Evolutionary conservation across 2,888 invertebrate genomes (phyloP).

Genomic region (Automeris io): DNA sequence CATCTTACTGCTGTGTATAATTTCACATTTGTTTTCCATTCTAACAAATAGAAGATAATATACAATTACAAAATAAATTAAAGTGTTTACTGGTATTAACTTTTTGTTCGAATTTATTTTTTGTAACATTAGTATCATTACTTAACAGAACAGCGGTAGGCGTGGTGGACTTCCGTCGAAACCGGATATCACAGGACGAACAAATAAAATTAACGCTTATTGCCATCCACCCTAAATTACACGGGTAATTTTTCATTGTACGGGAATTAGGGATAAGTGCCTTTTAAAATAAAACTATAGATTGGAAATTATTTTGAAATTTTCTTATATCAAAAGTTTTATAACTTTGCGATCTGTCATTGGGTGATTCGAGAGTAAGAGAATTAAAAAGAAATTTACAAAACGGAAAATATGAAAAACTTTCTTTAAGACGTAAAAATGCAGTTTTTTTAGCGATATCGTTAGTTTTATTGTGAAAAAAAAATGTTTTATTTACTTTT

Average conservation of each 20-base stretch:
- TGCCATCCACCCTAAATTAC: constrained; percentile 41
- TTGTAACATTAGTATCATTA: constrained; percentile 68
- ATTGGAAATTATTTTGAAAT: background rate
- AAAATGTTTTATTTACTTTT: too few species aligned
- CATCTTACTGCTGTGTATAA: too few species aligned
- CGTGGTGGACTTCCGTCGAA: constrained; percentile 66
- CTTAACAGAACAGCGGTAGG: constrained; percentile 60
- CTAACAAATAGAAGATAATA: too few species aligned
- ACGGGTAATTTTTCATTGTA: constrained; percentile 31
- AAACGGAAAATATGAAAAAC: background rate
- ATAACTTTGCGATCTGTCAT: background rate
- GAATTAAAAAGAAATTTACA: constrained; percentile 1
- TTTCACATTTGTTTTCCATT: too few species aligned
- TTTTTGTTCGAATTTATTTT: too few species aligned
- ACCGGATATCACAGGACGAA: constrained; percentile 59
- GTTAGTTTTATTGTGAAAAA: too few species aligned
- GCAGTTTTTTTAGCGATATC: too few species aligned
- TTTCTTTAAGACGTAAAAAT: too few species aligned
- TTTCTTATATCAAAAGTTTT: background rate
- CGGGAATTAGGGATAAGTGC: constrained; percentile 9
- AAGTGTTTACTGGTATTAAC: too few species aligned
- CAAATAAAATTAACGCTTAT: constrained; percentile 72
- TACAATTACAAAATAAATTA: too few species aligned
- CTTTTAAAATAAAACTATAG: too few species aligned
- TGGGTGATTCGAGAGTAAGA: constrained; percentile 7